phyloP scores from a whole-genome alignment of 2,113 vertebrate species.

The Pleuronectes platessa region DNA sequence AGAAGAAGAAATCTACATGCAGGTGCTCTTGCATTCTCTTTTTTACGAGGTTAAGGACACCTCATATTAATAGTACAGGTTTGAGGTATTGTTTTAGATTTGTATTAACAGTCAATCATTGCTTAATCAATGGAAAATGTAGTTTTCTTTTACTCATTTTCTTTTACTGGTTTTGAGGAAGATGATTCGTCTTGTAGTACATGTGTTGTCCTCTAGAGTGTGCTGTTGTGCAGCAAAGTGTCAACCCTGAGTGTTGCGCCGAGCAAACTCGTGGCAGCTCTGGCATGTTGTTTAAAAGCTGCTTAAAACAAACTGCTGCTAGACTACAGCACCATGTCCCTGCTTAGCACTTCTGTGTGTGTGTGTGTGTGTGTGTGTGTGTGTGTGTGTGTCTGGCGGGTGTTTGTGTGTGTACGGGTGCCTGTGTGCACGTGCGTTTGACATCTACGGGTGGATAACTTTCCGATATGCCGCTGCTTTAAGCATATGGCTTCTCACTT shows the following conservation, averaged over 20 bases:
- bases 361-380: constrained; percentile 1
- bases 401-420: constrained; percentile 6
- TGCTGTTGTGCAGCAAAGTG: constrained; percentile 53
- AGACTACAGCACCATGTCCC: constrained; percentile 54
- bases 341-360: constrained; percentile 62
- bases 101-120: neutral
- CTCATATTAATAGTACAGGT: neutral
- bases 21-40: too few species aligned
- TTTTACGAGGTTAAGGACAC: too few species aligned
- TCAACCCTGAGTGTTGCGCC: constrained; percentile 31
- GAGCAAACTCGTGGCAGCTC: constrained; percentile 61
- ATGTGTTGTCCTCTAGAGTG: constrained; percentile 58
- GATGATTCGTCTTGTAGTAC: constrained; percentile 16
- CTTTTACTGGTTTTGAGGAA: neutral
- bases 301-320: constrained; percentile 75
- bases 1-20: neutral
- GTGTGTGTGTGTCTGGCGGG: neutral
- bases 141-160: too few species aligned
- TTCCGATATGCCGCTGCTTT: constrained; percentile 15
- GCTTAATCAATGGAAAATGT: neutral
- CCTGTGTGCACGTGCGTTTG: neutral
- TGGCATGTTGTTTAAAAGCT: constrained; percentile 77
- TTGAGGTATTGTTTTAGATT: neutral
- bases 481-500: constrained; percentile 10
- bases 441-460: constrained; percentile 22